Base-by-base conservation (phyloP, 2,888 invertebrate genomes). In the Philaethria dido region DNA sequence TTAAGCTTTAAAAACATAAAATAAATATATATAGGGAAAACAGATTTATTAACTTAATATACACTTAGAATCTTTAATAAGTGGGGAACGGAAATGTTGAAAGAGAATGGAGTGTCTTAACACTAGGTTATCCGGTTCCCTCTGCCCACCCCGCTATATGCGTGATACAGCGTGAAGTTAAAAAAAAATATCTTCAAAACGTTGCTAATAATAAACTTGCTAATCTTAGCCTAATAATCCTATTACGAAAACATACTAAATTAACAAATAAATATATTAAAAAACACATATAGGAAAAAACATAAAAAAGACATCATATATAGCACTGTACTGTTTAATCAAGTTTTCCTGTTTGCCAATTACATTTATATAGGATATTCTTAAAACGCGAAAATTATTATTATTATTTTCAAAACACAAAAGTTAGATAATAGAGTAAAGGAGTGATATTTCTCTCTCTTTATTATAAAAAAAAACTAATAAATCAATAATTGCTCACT, bases 401-500 rank as follows among this genome's bases (percentile, higher is more conserved):
- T 42, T 42, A 36, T 36, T 36, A 8, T 36, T 36, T n/a, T n/a
- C n/a, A n/a, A n/a, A n/a, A n/a, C n/a, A n/a, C n/a, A n/a, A n/a
- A n/a, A n/a, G n/a, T n/a, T n/a, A n/a, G n/a, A n/a, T n/a, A n/a
- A n/a, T n/a, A n/a, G n/a, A n/a, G n/a, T n/a, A 14, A 44, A 42
- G 44, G 2, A 16, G 6, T 16, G 16, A 16, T 50, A 14, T 25
- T 25, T 52, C 16, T 16, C 11, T n/a, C 22, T 48, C 8, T 25
- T 52, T 50, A n/a, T 29, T 16, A 8, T 22, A 16, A 52, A 29
- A 29, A 36, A 22, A 22, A n/a, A 22, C 22, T 9, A 65, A 69
- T 68, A 69, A 62, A 59, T 18, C 64, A 80, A 81, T 71, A 67
- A 78, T 45, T 87, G 85, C 93, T 92, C 89, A 93, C 93, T 92